Evolutionary conservation across 2,113 vertebrate species (phyloP).

Genomic region (Phylloscopus trochiloides): DNA sequence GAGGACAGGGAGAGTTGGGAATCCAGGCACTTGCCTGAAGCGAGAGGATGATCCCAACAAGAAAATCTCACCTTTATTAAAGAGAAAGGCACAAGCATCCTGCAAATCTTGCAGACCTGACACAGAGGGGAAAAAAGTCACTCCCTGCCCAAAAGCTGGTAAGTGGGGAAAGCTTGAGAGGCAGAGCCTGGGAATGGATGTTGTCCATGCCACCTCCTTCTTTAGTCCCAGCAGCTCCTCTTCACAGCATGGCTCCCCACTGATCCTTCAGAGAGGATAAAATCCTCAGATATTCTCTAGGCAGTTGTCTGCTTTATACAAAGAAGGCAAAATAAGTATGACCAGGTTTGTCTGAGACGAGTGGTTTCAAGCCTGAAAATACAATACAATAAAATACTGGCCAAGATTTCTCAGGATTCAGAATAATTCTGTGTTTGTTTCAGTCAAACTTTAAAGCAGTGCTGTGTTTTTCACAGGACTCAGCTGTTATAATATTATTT

Average conservation of each 20-base stretch:
- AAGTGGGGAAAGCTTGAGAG: background rate
- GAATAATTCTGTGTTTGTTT: background rate
- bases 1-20: background rate
- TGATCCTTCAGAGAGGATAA: background rate
- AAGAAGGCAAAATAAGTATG: background rate
- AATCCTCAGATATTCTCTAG: background rate
- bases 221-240: background rate
- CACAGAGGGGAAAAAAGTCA: rapidly evolving
- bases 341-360: background rate
- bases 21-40: background rate
- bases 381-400: background rate
- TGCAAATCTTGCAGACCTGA: background rate
- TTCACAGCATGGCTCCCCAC: background rate
- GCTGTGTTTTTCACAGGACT: background rate
- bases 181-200: background rate
- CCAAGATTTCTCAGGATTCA: background rate
- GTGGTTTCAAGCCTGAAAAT: background rate
- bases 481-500: background rate
- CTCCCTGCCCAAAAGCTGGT: background rate
- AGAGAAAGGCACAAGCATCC: background rate
- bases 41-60: background rate
- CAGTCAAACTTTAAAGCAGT: background rate
- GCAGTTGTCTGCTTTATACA: background rate
- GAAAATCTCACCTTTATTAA: background rate
- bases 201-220: background rate